These are phyloP conservation scores for Himalopsyche phryganea DNA, from an alignment of 1,140 invertebrate genomes.

Conservation along the genomic window DNA sequence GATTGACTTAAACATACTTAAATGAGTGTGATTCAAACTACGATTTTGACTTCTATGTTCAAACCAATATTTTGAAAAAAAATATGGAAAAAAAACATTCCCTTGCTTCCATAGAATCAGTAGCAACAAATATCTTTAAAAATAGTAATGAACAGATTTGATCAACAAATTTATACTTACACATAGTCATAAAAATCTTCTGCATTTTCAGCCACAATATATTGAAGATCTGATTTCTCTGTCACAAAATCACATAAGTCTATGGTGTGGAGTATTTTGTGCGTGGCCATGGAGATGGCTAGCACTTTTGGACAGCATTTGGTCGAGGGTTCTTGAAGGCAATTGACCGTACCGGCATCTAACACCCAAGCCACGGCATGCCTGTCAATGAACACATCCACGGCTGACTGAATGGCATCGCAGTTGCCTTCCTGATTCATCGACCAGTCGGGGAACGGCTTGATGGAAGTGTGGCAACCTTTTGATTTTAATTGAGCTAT, in stretches of 20 bases:
- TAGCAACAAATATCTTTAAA: too few relatives aligned
- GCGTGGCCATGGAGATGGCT: constrained; percentile 9
- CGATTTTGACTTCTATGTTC: too few relatives aligned
- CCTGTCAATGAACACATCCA: constrained; percentile 57
- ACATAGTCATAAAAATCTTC: constrained; percentile 10
- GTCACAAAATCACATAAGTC: constrained; percentile 11
- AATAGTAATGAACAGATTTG: too few relatives aligned
- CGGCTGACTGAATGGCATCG: constrained; percentile 56
- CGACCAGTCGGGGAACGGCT: constrained; percentile 58
- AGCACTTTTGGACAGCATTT: constrained; percentile 27
- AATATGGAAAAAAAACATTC: too few relatives aligned
- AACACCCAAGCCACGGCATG: constrained; percentile 38
- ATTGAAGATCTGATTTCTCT: constrained; percentile 13
- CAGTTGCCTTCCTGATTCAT: constrained; percentile 58
- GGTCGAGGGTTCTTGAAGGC: constrained; percentile 1
- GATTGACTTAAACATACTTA: too few relatives aligned
- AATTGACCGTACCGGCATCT: constrained; percentile 15
- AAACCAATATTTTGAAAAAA: too few relatives aligned
- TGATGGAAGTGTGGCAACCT: constrained; percentile 3
- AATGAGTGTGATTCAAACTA: too few relatives aligned
- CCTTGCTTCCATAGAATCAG: too few relatives aligned
- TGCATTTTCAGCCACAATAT: constrained; percentile 24
- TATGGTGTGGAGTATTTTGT: constrained; percentile 11
- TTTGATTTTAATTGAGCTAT: background rate
- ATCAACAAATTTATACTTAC: too few relatives aligned